Conservation (phyloP, 1,140 invertebrate genomes). For the Anagrus nilaparvatae region DNA sequence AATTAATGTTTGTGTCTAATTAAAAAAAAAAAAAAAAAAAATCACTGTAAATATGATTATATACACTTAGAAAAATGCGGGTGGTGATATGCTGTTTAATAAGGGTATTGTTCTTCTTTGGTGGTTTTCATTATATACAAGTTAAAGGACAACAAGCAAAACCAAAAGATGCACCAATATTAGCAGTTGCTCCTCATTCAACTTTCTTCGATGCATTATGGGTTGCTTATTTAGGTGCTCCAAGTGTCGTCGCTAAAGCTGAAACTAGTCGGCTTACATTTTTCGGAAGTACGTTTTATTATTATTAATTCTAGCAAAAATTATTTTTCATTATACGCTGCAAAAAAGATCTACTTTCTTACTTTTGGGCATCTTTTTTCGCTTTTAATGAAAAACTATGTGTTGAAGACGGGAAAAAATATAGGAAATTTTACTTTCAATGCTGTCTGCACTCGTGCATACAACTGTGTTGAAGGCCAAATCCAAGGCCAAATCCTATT, state of each 20-base stretch:
- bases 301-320: too few relatives aligned
- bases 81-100: constrained; percentile 55
- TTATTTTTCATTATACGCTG: too few relatives aligned
- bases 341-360: too few relatives aligned
- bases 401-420: too few relatives aligned
- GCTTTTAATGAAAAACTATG: too few relatives aligned
- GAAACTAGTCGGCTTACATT: constrained; percentile 68
- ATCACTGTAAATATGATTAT: constrained; percentile 13
- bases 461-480: too few relatives aligned
- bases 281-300: constrained; percentile 70
- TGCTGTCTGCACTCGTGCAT: too few relatives aligned
- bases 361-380: too few relatives aligned
- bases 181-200: constrained; percentile 84
- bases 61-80: constrained; percentile 43
- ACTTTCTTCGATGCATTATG: constrained; percentile 82
- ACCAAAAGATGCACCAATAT: constrained; percentile 66
- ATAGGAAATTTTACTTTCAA: too few relatives aligned
- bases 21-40: constrained; percentile 10
- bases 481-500: too few relatives aligned
- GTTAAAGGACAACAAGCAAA: constrained; percentile 56
- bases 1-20: not conserved
- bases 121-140: constrained; percentile 68
- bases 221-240: constrained; percentile 67
- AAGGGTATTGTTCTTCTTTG: constrained; percentile 64
- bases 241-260: constrained; percentile 79